Evolutionary conservation across 2,113 vertebrate genomes (phyloP), one percentile per base, ranked within the genome.

Genomic region (Coptodon rendalli): DNA sequence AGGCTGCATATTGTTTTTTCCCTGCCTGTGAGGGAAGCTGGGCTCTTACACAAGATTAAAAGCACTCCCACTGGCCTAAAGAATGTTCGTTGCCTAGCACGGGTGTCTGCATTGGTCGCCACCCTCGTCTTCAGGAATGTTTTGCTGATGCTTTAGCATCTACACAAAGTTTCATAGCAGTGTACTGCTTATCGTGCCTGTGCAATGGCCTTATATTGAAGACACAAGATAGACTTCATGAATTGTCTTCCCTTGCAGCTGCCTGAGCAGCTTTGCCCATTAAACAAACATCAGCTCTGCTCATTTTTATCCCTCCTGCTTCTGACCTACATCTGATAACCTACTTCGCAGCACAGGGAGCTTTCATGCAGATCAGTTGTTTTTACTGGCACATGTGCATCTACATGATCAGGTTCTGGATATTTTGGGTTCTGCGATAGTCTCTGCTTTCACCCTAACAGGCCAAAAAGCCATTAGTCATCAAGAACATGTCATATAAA

Each of bases 271-370:
- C 86, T 81, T 87, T 80, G 34, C 59, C 81, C 45, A 86, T 93
- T 87, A 94, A 88, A 93, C 80, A 82, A 92, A 94, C 87, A 92
- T 82, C 76, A 80, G 63, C 22, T 80, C 31, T 45, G 52, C 86
- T 93, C 76, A 68, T 90, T 92, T 91, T 68, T 38, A 45, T 82
- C 50, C 88, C 81, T 80, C 84, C 86, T 89, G 86, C 87, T 79
- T 80, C 45, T 95, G 95, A 94, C 96, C 96, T 92, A 96, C 90
- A 95, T 96, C 95, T 95, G 91, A 52, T 94, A 95, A 94, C 92
- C 95, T 89, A 95, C 85, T 96, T 96, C 76, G 83, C 88, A 54
- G 79, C 14, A 53, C 73, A 43, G 80, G 17, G 66, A 38, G 83
- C 83, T 86, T 89, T 79, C 50, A 76, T 52, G 31, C 17, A 48